Evolutionary conservation across 2,888 invertebrate species (phyloP), one percentile per base, ranked within the genome.

Genomic region (Leptinotarsa haldemani): DNA sequence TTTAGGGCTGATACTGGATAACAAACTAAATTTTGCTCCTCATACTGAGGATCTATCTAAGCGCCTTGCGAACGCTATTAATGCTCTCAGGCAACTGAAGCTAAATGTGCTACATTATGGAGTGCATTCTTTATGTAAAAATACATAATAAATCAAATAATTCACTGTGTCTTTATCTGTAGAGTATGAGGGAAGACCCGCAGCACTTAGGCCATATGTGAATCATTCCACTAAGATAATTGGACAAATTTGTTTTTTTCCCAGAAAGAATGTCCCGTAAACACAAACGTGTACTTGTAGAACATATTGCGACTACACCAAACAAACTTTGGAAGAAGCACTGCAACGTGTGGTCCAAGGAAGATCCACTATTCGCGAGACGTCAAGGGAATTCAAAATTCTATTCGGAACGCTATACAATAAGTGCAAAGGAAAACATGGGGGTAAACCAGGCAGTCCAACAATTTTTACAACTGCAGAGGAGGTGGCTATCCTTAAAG

Each of bases 401-500:
- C 70, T 52, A 50, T 71, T 65, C 65, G 64, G 65, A 70, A 78
- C 77, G n/a, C 16, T 47, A 9, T 46, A 65, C 47, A 47, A 65
- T n/a, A 15, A 58, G 47, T 69, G 40, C 47, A 58, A 69, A n/a
- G n/a, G n/a, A n/a, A n/a, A n/a, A n/a, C n/a, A n/a, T n/a, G n/a
- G n/a, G n/a, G n/a, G n/a, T n/a, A n/a, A n/a, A n/a, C n/a, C n/a
- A n/a, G n/a, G n/a, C n/a, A n/a, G n/a, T n/a, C n/a, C n/a, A n/a
- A n/a, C n/a, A n/a, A n/a, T n/a, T n/a, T n/a, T n/a, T n/a, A n/a
- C n/a, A n/a, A n/a, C n/a, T n/a, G n/a, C n/a, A n/a, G n/a, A n/a
- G n/a, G n/a, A n/a, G n/a, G n/a, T n/a, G n/a, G n/a, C n/a, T n/a
- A n/a, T n/a, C n/a, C n/a, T n/a, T n/a, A n/a, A n/a, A n/a, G n/a